Conservation (phyloP, 2,797 vertebrate genomes). For the Schizothorax lantsangensis region DNA sequence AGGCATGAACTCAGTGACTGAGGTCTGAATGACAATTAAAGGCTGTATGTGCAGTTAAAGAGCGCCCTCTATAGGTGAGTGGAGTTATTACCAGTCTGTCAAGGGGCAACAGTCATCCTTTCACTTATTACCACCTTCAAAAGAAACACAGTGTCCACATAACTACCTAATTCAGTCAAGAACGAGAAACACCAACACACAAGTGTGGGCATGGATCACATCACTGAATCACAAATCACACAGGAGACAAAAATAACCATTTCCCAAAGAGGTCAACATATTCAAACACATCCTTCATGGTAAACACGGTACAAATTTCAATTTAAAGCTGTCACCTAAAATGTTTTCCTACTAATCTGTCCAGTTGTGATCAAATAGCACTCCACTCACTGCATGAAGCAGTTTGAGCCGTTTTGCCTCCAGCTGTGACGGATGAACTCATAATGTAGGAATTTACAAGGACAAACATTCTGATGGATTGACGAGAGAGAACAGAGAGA, state of each 20-base stretch:
- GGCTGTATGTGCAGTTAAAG: conserved; percentile 6
- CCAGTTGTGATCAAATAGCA: conserved; percentile 10
- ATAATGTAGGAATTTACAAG: conserved; percentile 14
- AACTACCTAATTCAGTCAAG: neutral
- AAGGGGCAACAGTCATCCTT: neutral
- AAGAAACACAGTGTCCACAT: neutral
- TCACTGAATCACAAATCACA: conserved; percentile 13
- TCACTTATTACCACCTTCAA: neutral
- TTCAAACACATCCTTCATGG: conserved; percentile 3
- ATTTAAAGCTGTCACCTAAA: neutral
- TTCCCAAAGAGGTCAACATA: neutral
- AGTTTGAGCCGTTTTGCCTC: neutral
- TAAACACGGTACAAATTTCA: neutral
- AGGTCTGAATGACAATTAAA: neutral
- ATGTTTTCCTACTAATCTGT: neutral
- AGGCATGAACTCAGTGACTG: neutral
- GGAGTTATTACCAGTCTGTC: neutral
- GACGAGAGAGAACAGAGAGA: conserved; percentile 3
- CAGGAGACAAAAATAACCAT: conserved; percentile 10
- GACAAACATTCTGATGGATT: conserved; percentile 18
- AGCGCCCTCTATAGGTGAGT: conserved; percentile 33
- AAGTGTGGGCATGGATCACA: neutral
- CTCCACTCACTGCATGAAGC: neutral
- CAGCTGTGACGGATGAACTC: conserved; percentile 14
- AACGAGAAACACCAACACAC: neutral